Conservation (phyloP, 2,888 invertebrate genomes). For the Acrobasis repandana region DNA sequence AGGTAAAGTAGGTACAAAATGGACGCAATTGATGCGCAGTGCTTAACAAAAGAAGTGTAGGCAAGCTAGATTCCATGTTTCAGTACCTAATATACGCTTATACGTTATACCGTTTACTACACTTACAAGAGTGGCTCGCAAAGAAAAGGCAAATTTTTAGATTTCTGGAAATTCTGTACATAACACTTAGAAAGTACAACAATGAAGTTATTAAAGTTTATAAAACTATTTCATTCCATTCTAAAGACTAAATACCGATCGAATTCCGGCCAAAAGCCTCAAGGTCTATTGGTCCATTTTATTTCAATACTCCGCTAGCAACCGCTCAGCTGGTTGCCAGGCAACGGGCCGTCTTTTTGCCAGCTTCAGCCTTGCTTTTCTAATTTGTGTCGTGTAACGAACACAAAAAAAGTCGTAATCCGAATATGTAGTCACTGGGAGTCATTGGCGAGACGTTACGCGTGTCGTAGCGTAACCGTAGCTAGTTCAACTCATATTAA, state of each 20-base stretch:
- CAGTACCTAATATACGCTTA: too few species aligned
- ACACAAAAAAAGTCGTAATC: not conserved
- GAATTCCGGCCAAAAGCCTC: not conserved
- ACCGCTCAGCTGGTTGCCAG: not conserved
- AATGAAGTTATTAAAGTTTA: not conserved
- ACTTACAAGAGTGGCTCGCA: too few species aligned
- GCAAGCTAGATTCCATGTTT: too few species aligned
- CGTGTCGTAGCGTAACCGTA: slow-evolving; percentile 40
- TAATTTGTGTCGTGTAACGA: not conserved
- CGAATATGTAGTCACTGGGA: not conserved
- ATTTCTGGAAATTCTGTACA: too few species aligned
- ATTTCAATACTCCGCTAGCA: not conserved
- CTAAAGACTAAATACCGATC: not conserved
- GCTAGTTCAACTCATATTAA: slow-evolving; percentile 25
- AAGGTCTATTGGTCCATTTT: slow-evolving; percentile 5
- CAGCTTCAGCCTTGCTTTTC: not conserved
- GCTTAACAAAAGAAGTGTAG: too few species aligned
- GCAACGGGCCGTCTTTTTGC: slow-evolving; percentile 1
- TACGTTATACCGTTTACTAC: too few species aligned
- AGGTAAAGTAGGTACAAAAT: too few species aligned
- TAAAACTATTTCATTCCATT: not conserved
- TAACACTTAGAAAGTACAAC: too few species aligned
- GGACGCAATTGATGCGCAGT: too few species aligned
- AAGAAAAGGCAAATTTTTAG: too few species aligned
- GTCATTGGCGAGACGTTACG: slow-evolving; percentile 18